Conservation (phyloP, 2,888 invertebrate genomes). For the Ethmia dodecea region DNA sequence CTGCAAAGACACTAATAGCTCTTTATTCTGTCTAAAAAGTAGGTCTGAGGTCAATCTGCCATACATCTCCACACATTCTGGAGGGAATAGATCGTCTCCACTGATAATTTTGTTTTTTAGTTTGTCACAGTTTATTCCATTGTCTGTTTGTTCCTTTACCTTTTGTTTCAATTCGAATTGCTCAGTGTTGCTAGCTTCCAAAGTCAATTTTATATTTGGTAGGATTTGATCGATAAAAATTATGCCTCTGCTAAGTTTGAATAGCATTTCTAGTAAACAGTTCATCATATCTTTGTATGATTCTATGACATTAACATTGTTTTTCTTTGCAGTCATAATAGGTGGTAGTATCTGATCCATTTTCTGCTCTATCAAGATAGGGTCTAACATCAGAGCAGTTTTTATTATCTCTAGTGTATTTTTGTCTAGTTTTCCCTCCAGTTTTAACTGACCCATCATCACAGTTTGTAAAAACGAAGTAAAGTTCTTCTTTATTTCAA, state of each 20-base stretch:
- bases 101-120: constrained; percentile 46
- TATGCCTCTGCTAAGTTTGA: constrained; percentile 61
- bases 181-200: constrained; percentile 53
- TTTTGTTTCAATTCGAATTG: constrained; percentile 49
- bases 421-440: constrained; percentile 54
- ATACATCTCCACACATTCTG: constrained; percentile 49
- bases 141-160: constrained; percentile 28
- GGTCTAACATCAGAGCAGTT: constrained; percentile 56
- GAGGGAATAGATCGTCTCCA: constrained; percentile 52
- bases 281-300: constrained; percentile 53
- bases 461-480: constrained; percentile 51
- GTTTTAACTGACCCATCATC: constrained; percentile 54
- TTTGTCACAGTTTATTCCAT: constrained; percentile 35
- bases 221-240: constrained; percentile 55
- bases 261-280: constrained; percentile 55
- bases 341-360: constrained; percentile 50
- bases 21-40: constrained; percentile 66
- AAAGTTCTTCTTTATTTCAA: constrained; percentile 61
- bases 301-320: constrained; percentile 29
- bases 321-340: constrained; percentile 56
- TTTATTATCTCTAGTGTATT: constrained; percentile 53
- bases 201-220: constrained; percentile 45
- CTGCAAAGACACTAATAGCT: constrained; percentile 48
- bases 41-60: constrained; percentile 61
- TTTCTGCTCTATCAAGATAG: constrained; percentile 57